A percentile compares a stretch with the other conserved stretches of the same genome.
phyloP scores from a whole-genome alignment of 2,888 invertebrate species.

The Zygaena filipendulae region DNA sequence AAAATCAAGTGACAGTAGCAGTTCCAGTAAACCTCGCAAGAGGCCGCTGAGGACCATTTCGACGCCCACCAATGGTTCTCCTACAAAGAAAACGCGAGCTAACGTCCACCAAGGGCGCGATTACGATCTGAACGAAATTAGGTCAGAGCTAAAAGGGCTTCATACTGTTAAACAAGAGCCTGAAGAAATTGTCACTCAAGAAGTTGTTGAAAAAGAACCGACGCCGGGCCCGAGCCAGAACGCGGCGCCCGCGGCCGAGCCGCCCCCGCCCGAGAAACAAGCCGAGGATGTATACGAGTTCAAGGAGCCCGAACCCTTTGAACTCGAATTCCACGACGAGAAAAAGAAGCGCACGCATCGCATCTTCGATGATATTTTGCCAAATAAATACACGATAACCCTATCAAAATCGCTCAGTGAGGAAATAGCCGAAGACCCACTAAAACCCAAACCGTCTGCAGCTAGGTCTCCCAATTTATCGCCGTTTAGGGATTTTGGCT shows the following conservation, averaged over 20 bases:
- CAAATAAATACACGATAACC: conserved; percentile 54
- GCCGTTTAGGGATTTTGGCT: conserved; percentile 49
- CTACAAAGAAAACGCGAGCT: conserved; percentile 43
- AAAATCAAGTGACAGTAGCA: conserved; percentile 51
- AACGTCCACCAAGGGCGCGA: conserved; percentile 66
- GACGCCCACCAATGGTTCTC: conserved; percentile 38
- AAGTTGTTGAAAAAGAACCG: conserved; percentile 31
- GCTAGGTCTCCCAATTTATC: conserved; percentile 53
- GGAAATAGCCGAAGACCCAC: conserved; percentile 62
- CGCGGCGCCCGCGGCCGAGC: conserved; percentile 25
- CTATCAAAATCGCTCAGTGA: conserved; percentile 60
- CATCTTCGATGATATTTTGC: conserved; percentile 62
- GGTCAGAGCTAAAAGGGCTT: conserved; percentile 85
- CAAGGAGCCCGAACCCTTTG: conserved; percentile 90
- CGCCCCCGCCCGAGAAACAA: conserved; percentile 42
- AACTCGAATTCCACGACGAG: conserved; percentile 77
- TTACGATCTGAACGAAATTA: conserved; percentile 86
- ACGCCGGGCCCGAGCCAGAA: conserved; percentile 19
- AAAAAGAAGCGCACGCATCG: conserved; percentile 62
- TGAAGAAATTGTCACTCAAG: conserved; percentile 40
- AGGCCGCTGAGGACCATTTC: conserved; percentile 42
- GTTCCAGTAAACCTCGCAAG: conserved; percentile 51
- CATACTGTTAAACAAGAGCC: conserved; percentile 60
- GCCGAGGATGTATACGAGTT: conserved; percentile 85
- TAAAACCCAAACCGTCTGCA: conserved; percentile 35